phyloP scores from a whole-genome alignment of 53 echinoderm and acorn worm genomes.

The Actinopyga echinites region DNA sequence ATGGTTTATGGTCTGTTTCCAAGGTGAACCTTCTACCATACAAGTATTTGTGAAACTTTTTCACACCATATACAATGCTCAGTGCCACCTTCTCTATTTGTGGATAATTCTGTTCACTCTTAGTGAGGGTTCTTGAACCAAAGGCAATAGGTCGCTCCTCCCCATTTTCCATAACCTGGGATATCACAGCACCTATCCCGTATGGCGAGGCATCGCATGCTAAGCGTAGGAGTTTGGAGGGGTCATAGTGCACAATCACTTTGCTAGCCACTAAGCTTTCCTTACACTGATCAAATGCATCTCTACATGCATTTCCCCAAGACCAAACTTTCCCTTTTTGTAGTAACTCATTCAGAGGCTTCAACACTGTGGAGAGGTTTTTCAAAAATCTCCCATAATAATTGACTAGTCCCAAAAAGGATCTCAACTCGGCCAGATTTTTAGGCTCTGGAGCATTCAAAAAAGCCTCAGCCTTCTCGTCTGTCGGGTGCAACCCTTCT shows the following conservation, averaged over 20 bases:
- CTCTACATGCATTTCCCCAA: background rate
- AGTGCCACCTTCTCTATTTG: conserved; percentile 50
- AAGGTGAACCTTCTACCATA: conserved; percentile 40
- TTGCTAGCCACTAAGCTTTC: background rate
- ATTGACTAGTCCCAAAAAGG: conserved; percentile 23
- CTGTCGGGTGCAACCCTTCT: background rate
- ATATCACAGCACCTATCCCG: conserved; percentile 58
- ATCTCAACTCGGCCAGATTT: conserved; percentile 18
- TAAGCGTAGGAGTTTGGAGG: background rate
- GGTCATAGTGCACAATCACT: conserved; percentile 1
- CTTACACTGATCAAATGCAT: conserved; percentile 16
- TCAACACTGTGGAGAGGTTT: background rate
- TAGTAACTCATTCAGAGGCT: background rate
- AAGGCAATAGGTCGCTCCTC: conserved; percentile 41
- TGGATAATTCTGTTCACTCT: conserved; percentile 25
- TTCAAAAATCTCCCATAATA: conserved; percentile 23
- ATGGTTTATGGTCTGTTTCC: conserved; percentile 50
- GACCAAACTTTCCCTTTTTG: background rate
- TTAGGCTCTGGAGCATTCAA: conserved; percentile 6
- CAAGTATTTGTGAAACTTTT: conserved; percentile 46
- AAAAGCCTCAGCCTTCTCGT: background rate
- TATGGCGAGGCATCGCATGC: conserved; percentile 53
- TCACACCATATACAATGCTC: conserved; percentile 45
- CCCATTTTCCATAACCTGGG: conserved; percentile 48
- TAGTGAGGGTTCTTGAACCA: conserved; percentile 38